Base-by-base conservation (phyloP, 2,113 vertebrate genomes). In the Pao palembangensis region DNA sequence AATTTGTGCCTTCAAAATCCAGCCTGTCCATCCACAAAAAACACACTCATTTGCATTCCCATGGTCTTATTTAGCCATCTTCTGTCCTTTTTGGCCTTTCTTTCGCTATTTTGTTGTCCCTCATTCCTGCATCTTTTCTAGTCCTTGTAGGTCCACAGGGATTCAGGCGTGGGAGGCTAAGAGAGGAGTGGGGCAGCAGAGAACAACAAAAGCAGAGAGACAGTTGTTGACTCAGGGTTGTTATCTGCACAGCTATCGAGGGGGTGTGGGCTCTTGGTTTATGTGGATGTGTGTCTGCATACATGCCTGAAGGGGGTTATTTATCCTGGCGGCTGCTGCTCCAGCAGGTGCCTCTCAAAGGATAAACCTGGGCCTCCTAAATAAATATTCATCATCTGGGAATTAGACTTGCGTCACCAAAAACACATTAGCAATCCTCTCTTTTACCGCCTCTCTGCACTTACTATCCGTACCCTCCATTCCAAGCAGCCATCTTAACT, bases 141-240 rank as follows among this genome's bases (percentile, higher is more conserved):
- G 70, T 79, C 73, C 70, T 73, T 23, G 64, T 54, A 41, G 75
- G 76, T 75, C 80, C 28, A 19, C 64, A 44, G 75, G 70, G 78
- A 75, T 57, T 62, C 62, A 72, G 71, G 67, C 70, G 81, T 76
- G 71, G 80, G 77, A 58, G 72, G 79, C 64, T 31, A 71, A 59
- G 46, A 74, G 67, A 67, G 57, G 60, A 63, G 34, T 8, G 34
- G 71, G 73, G 62, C 68, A 69, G 69, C 59, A 72, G 78, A 68
- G 71, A 82, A 85, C 85, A 86, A 86, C 83, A 84, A 83, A 81
- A 85, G 79, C 71, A 43, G 50, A 75, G 67, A 73, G 81, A 65
- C 83, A 64, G 51, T 44, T 84, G 81, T 88, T 81, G 81, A 88
- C 79, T 86, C 66, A 76, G 76, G 80, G 66, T 64, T 80, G 73